Base-by-base conservation (phyloP, 2,888 invertebrate genomes). In the Nephrocerus scutellatus region DNA sequence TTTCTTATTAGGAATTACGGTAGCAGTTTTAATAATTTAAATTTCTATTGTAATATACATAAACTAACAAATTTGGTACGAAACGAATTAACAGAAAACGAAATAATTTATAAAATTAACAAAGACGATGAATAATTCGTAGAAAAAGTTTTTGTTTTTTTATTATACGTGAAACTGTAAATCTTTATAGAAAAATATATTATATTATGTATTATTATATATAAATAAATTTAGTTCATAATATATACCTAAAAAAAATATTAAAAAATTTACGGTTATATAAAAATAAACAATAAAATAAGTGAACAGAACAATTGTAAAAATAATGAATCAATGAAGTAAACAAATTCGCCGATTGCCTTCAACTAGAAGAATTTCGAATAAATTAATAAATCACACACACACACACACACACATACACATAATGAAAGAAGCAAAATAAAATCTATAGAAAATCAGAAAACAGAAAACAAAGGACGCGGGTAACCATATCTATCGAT, bases 361-460 rank as follows among this genome's bases (percentile, higher is more conserved):
- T 65, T 65, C 66, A 66, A 66, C 58, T 64, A 65, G 64, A 66
- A 63, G 66, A 64, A 64, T 64, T 63, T 64, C 59, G 59, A 63
- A 61, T 63, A 60, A 57, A 65, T 51, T 49, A 53, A 50, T 54
- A 51, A 38, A 45, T 44, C 35, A 25, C 31, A 29, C 18, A 7
- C 20, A 25, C 18, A 21, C 16, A 21, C 31, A 23, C 20, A 48
- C 44, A 36, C 36, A 46, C 41, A 23, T 43, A 46, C 37, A 30
- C 46, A 36, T 39, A 39, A 49, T 44, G 40, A 36, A 46, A 46
- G 28, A 31, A 44, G 44, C 36, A 28, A 45, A 40, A 21, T 23
- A 30, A 23, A 32, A 18, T 30, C 22, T 22, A 41, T 26, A 23
- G 16, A 22, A 18, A 29, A 18, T 18, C 18, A 10, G 10, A 29